Percentiles rank a stretch among this genome's conserved stretches.
Conservation (phyloP, 1,140 invertebrate genomes). For the Gonioctena quinquepunctata region DNA sequence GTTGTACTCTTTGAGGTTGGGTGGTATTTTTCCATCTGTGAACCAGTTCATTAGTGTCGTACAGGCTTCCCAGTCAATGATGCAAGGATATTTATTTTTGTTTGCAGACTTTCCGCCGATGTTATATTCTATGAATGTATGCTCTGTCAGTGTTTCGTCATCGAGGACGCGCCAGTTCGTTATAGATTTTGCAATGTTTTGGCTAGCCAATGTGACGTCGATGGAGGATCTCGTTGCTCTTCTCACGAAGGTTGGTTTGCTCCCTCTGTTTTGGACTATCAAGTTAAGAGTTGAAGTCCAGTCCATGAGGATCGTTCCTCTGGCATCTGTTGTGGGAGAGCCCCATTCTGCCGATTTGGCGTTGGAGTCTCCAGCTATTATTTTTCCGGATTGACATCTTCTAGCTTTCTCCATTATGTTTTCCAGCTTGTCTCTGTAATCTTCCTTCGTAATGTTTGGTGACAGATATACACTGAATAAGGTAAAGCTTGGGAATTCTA, state of each 20-base stretch:
- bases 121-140: not conserved
- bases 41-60: not conserved
- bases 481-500: too few species aligned
- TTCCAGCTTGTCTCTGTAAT: too few species aligned
- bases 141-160: constrained; percentile 1
- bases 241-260: constrained; percentile 24
- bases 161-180: constrained; percentile 4
- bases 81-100: not conserved
- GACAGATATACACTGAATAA: too few species aligned
- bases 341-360: constrained; percentile 36
- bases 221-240: constrained; percentile 18
- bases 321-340: constrained; percentile 25
- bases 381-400: too few species aligned
- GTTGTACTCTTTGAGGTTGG: not conserved
- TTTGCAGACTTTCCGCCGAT: not conserved
- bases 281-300: constrained; percentile 12
- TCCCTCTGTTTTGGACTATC: constrained; percentile 23
- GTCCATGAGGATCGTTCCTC: constrained; percentile 27
- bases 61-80: not conserved
- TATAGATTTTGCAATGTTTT: not conserved
- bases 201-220: constrained; percentile 29
- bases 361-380: constrained; percentile 44
- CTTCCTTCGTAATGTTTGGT: too few species aligned
- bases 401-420: too few species aligned
- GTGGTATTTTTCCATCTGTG: not conserved